These are phyloP conservation scores for Netelia melanura DNA, from an alignment of 2,888 invertebrate genomes.

Conservation along the genomic window DNA sequence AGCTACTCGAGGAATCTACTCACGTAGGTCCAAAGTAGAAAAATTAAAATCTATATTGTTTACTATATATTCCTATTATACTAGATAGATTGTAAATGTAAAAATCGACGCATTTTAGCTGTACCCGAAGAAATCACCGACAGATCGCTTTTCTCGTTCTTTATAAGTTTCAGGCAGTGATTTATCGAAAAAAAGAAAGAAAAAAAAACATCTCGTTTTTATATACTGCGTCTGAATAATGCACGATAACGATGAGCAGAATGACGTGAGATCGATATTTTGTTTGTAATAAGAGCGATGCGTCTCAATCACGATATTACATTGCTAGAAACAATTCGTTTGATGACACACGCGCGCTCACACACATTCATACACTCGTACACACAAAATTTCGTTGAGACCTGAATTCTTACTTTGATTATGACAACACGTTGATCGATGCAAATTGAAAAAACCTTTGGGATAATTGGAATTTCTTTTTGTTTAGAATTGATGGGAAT, in stretches of 20 bases:
- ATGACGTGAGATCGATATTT: conserved; percentile 63
- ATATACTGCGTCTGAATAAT: conserved; percentile 27
- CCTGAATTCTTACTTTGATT: conserved; percentile 21
- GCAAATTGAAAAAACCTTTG: conserved; percentile 57
- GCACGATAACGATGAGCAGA: conserved; percentile 54
- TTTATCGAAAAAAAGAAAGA: conserved; percentile 11
- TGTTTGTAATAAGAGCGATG: conserved; percentile 57
- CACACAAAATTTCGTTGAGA: conserved; percentile 15
- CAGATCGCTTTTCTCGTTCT: conserved; percentile 36
- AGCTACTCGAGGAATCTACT: conserved; percentile 63
- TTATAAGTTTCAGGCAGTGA: conserved; percentile 48
- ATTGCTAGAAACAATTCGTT: conserved; percentile 39
- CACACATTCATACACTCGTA: conserved; percentile 17
- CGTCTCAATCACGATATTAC: conserved; percentile 44
- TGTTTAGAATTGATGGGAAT: neutral
- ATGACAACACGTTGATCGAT: conserved; percentile 1
- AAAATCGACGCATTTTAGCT: conserved; percentile 26
- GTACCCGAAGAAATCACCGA: conserved; percentile 7
- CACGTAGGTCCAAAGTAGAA: conserved; percentile 50
- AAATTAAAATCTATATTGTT: conserved; percentile 70
- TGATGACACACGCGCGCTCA: conserved; percentile 23
- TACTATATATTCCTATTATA: conserved; percentile 54
- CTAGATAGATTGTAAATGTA: conserved; percentile 49
- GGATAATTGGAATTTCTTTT: conserved; percentile 45
- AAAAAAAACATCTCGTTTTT: neutral